These are phyloP conservation scores for Chaunax sp. DNA, from an alignment of 2,797 vertebrate species.

Conservation along the genomic window DNA sequence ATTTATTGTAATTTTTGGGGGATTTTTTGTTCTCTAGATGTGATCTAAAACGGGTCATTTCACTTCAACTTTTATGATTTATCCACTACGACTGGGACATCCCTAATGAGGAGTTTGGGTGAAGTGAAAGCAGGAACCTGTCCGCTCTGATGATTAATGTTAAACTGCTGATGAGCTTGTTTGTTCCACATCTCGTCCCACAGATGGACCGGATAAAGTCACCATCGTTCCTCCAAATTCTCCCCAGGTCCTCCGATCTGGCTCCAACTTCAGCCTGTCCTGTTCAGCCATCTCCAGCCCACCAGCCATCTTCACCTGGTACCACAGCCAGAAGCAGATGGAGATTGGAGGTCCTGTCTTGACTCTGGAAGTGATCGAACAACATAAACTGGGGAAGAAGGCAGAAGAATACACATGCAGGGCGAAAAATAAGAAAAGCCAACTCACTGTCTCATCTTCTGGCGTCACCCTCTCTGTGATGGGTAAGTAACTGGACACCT, in stretches of 20 bases:
- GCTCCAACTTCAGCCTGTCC: constrained; percentile 59
- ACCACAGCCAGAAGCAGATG: not conserved
- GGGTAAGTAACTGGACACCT: constrained; percentile 64
- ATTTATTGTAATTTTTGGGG: too few relatives aligned
- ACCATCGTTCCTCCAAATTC: not conserved
- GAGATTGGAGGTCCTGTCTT: fast-evolving
- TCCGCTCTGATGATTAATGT: too few relatives aligned
- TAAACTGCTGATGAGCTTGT: too few relatives aligned
- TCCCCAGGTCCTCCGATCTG: not conserved
- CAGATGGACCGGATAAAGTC: constrained; percentile 77
- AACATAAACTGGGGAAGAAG: fast-evolving
- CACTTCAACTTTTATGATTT: too few relatives aligned
- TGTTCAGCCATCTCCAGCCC: constrained; percentile 67
- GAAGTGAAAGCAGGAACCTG: too few relatives aligned
- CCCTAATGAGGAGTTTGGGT: too few relatives aligned
- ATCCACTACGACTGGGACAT: too few relatives aligned
- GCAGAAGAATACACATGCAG: constrained; percentile 53
- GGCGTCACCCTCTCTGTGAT: constrained; percentile 43
- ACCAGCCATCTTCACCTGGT: constrained; percentile 60
- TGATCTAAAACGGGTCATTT: too few relatives aligned
- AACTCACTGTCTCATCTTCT: fast-evolving
- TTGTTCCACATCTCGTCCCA: constrained; percentile 32
- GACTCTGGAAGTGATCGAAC: constrained; percentile 15
- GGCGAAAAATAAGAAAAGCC: constrained; percentile 71
- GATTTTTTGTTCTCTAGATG: too few relatives aligned